phyloP scores from a whole-genome alignment of 2,888 invertebrate species.

The Cosmopolites sordidus region DNA sequence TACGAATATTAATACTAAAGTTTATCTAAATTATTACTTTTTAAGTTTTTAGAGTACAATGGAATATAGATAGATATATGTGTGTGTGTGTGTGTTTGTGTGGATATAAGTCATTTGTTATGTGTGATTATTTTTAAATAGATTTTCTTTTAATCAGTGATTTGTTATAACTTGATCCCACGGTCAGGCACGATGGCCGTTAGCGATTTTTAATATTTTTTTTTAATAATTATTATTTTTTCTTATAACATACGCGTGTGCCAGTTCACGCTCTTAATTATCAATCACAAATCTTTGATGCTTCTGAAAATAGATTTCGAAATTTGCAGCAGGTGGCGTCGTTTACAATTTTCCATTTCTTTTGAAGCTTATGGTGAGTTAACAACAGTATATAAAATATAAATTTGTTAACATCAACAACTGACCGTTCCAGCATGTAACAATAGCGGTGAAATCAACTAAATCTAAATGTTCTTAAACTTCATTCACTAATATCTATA shows the following conservation, averaged over 20 bases:
- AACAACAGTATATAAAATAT: slow-evolving; percentile 26
- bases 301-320: slow-evolving; percentile 30
- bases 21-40: slow-evolving; percentile 44
- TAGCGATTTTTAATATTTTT: slow-evolving; percentile 38
- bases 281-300: slow-evolving; percentile 38
- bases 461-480: no score
- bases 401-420: slow-evolving; percentile 26
- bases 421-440: slow-evolving; percentile 20
- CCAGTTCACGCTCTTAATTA: slow-evolving; percentile 46
- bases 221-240: slow-evolving; percentile 4
- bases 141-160: slow-evolving; percentile 44
- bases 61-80: slow-evolving; percentile 44
- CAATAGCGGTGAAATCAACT: background rate
- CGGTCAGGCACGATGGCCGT: slow-evolving; percentile 48
- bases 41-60: slow-evolving; percentile 38
- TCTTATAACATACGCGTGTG: slow-evolving; percentile 42
- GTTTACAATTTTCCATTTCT: background rate
- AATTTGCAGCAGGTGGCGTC: background rate
- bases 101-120: slow-evolving; percentile 18
- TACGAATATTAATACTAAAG: slow-evolving; percentile 40
- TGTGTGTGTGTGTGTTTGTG: slow-evolving; percentile 31
- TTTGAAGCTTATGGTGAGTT: background rate
- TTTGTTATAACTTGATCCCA: slow-evolving; percentile 52
- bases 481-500: no score
- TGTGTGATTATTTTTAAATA: slow-evolving; percentile 37